A percentile compares a stretch with the other conserved stretches of the same genome.
Conservation (phyloP, 1,140 invertebrate species). For the Brachionus manjavacas region DNA sequence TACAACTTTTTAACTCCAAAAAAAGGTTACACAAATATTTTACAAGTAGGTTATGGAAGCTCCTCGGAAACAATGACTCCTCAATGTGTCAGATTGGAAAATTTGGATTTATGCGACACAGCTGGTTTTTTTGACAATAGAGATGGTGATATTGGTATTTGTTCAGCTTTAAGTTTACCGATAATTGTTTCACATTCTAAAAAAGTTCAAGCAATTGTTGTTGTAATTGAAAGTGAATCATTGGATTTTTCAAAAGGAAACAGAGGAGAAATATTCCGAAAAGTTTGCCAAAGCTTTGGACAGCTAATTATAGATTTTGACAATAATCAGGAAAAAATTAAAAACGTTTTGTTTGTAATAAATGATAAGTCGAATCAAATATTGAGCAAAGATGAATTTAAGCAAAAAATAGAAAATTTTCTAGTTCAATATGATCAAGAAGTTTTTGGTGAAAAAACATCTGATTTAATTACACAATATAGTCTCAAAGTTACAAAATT, state of each 20-base stretch:
- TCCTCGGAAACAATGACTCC: background rate
- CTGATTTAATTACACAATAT: background rate
- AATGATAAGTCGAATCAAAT: background rate
- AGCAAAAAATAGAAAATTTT: background rate
- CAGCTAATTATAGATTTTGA: background rate
- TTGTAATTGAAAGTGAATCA: background rate
- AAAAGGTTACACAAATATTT: background rate
- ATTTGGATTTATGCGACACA: background rate
- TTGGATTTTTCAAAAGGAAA: background rate
- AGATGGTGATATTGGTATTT: background rate
- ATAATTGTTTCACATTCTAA: background rate
- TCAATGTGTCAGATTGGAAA: background rate
- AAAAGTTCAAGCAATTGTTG: background rate
- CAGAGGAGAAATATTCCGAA: background rate
- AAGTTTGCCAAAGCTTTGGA: background rate
- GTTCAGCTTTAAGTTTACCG: background rate
- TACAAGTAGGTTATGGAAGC: background rate
- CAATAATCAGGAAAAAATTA: background rate
- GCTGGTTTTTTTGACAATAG: background rate
- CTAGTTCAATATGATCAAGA: background rate
- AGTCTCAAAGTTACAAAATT: background rate
- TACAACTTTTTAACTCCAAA: background rate
- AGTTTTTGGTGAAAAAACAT: background rate
- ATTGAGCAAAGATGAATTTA: background rate
- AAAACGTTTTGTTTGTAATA: background rate